phyloP scores from a whole-genome alignment of 2,113 vertebrate species.

The Dicrurus megarhynchus region DNA sequence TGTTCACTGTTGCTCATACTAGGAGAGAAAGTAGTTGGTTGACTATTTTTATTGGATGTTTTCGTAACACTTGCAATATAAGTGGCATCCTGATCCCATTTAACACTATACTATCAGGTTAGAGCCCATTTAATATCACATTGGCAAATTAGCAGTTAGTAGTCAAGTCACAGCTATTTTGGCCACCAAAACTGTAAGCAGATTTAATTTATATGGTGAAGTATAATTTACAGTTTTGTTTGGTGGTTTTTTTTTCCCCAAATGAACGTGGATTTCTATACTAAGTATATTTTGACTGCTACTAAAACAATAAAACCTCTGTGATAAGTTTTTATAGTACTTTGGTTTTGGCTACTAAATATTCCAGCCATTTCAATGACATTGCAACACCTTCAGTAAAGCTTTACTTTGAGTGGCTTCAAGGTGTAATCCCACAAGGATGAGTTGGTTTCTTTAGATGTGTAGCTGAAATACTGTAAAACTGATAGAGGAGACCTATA shows the following conservation, averaged over 20 bases:
- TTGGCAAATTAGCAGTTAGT: constrained; percentile 46
- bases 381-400: background rate
- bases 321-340: background rate
- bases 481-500: background rate
- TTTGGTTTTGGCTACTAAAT: background rate
- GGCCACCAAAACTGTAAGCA: constrained; percentile 42
- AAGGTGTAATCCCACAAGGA: background rate
- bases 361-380: constrained; percentile 17
- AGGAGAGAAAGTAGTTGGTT: constrained; percentile 56
- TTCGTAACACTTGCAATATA: background rate
- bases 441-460: background rate
- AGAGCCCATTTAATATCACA: constrained; percentile 11
- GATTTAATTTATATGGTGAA: constrained; percentile 66
- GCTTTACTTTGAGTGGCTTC: background rate
- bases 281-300: constrained; percentile 71
- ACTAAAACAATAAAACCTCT: constrained; percentile 37
- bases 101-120: constrained; percentile 32
- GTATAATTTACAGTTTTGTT: constrained; percentile 30
- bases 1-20: constrained; percentile 52
- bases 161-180: constrained; percentile 49
- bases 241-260: background rate
- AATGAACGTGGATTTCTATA: constrained; percentile 71
- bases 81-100: background rate
- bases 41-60: constrained; percentile 67
- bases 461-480: background rate